Base-by-base conservation (phyloP, 2,113 vertebrate genomes). In the Sinocyclocheilus maitianheensis region DNA sequence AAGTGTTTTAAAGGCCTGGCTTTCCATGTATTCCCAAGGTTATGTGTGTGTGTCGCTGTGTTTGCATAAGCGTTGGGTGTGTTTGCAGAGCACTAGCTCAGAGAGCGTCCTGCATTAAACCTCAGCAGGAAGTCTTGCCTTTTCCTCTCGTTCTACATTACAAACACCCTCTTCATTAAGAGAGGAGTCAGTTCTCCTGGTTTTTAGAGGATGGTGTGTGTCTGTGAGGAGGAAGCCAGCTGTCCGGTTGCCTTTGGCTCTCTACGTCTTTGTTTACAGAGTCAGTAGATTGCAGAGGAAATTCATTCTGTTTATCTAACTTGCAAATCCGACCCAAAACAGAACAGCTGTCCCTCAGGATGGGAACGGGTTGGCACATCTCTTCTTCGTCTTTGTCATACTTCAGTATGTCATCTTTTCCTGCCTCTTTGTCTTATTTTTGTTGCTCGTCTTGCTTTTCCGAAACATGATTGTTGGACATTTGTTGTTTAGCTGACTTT, bases 251-350 rank as follows among this genome's bases (percentile, higher is more conserved):
- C 37, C 83, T 85, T 81, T 85, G 79, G 88, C 87, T 30, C 43
- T 83, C 63, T 24, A 30, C 65, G 63, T 77, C 62, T 84, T 51
- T 88, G 74, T 90, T 84, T 86, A 72, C 46, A 43, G 34, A 62
- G 67, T 75, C 72, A 85, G 81, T 76, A 79, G 58, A 82, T 75
- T 83, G n/a, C 34, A 71, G 16, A 81, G 87, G 87, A 87, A 86
- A 58, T 76, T 85, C 22, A 5, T 74, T 58, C 22, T 75, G 85
- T 83, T 86, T 88, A 86, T 86, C 82, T 87, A 46, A 60, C 74
- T 81, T 55, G 63, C 71, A 71, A 74, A 84, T 81, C 76, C 12
- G 10, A 77, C 58, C 48, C 83, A 69, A 46, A 86, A 77, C 46
- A 80, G 14, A 71, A 30, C 46, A 77, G 60, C 60, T 34, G 10